Percentiles rank a stretch among this genome's conserved stretches.
phyloP scores from a whole-genome alignment of 1,140 invertebrate species.

The Platorchestia sp. region DNA sequence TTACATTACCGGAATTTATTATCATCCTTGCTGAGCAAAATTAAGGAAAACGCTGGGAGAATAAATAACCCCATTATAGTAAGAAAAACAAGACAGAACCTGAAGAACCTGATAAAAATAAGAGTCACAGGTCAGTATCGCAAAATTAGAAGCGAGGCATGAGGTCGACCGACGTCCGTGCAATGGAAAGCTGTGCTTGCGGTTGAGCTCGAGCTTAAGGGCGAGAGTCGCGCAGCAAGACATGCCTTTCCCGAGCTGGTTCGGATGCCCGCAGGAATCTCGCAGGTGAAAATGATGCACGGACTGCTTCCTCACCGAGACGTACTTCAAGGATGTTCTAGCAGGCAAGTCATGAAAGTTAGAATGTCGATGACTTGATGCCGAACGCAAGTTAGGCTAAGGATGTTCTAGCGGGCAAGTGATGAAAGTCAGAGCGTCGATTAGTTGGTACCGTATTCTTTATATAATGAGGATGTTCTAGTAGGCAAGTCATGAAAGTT shows the following conservation, averaged over 20 bases:
- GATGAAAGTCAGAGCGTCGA: background rate
- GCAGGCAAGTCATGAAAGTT: background rate
- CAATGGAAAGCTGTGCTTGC: conserved; percentile 19
- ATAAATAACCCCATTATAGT: too few relatives aligned
- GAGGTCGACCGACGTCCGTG: background rate
- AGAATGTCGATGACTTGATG: background rate
- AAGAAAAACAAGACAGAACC: background rate
- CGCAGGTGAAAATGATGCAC: background rate
- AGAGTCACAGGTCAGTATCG: background rate
- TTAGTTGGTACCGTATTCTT: too few relatives aligned
- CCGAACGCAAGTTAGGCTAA: too few relatives aligned
- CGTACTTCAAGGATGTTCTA: background rate
- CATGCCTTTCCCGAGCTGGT: background rate
- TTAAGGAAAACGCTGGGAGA: too few relatives aligned
- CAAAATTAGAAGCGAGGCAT: background rate
- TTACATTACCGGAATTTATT: too few relatives aligned
- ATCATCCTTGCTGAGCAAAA: too few relatives aligned
- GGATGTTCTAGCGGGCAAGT: background rate
- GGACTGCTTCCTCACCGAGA: background rate
- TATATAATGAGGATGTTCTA: background rate
- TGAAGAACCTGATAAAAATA: background rate
- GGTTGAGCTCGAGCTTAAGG: background rate
- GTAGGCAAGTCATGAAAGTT: background rate
- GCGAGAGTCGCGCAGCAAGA: background rate
- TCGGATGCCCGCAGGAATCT: background rate